Evolutionary conservation across 2,888 invertebrate species (phyloP).

Genomic region (Pollenia griseotomentosa): DNA sequence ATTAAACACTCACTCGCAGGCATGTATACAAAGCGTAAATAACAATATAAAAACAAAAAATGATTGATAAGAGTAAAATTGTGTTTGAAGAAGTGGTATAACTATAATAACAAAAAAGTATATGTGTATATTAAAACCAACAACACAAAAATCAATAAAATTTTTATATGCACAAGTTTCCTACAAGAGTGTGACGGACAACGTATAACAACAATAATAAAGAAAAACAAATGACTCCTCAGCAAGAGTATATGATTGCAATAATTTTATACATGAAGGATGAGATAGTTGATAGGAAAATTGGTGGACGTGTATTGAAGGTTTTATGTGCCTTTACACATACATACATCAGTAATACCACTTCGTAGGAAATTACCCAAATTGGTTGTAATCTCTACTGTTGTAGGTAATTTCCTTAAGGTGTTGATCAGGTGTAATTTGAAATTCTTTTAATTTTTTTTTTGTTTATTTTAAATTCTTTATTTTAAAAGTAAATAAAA

Average conservation of each 20-base stretch:
- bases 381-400: too few species aligned
- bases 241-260: slow-evolving; percentile 50
- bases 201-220: slow-evolving; percentile 5
- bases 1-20: background rate
- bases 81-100: slow-evolving; percentile 50
- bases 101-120: slow-evolving; percentile 9
- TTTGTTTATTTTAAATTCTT: too few species aligned
- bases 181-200: slow-evolving; percentile 51
- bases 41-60: slow-evolving; percentile 9
- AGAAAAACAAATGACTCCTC: slow-evolving; percentile 40
- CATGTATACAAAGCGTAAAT: background rate
- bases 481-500: too few species aligned
- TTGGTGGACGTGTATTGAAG: too few species aligned
- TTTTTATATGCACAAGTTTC: slow-evolving; percentile 53
- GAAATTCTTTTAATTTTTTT: too few species aligned
- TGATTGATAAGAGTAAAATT: slow-evolving; percentile 19
- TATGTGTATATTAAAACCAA: background rate
- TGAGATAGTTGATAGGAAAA: too few species aligned
- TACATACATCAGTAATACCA: too few species aligned
- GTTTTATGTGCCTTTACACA: too few species aligned
- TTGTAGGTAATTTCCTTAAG: too few species aligned
- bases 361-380: too few species aligned
- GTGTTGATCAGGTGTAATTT: too few species aligned
- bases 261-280: too few species aligned
- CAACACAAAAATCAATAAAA: slow-evolving; percentile 66